phyloP scores from a whole-genome alignment of 2,888 invertebrate species.

The Theretra japonica region DNA sequence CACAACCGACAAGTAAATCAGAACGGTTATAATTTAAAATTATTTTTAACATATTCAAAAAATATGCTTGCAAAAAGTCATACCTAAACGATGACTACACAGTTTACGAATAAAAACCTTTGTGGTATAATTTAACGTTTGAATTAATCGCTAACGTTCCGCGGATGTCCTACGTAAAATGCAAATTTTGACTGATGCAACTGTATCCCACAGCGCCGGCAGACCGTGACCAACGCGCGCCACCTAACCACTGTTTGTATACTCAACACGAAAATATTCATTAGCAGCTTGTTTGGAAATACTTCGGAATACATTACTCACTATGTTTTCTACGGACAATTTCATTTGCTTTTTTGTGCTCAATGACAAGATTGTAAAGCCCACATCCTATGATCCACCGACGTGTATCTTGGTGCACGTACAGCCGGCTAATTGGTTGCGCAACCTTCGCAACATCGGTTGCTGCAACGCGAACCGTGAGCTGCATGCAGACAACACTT shows the following conservation, averaged over 20 bases:
- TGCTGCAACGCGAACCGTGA: slow-evolving; percentile 59
- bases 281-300: slow-evolving; percentile 61
- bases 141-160: slow-evolving; percentile 65
- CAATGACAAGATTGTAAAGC: slow-evolving; percentile 6
- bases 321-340: slow-evolving; percentile 33
- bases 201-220: slow-evolving; percentile 70
- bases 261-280: slow-evolving; percentile 63
- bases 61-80: neutral
- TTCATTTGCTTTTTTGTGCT: slow-evolving; percentile 27
- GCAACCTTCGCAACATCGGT: slow-evolving; percentile 62
- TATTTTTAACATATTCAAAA: neutral
- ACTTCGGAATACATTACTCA: slow-evolving; percentile 34
- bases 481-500: slow-evolving; percentile 50
- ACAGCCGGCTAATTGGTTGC: slow-evolving; percentile 67
- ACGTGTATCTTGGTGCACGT: slow-evolving; percentile 58
- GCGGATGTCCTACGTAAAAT: slow-evolving; percentile 72
- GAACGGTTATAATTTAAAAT: neutral
- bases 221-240: slow-evolving; percentile 70
- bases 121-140: slow-evolving; percentile 65
- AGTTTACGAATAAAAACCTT: slow-evolving; percentile 44
- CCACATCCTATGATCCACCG: slow-evolving; percentile 60
- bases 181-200: slow-evolving; percentile 76
- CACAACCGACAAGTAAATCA: neutral
- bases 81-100: neutral
- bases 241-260: slow-evolving; percentile 55